Evolutionary conservation across 2,113 vertebrate genomes (phyloP).

Genomic region (Dendropsophus ebraccatus): DNA sequence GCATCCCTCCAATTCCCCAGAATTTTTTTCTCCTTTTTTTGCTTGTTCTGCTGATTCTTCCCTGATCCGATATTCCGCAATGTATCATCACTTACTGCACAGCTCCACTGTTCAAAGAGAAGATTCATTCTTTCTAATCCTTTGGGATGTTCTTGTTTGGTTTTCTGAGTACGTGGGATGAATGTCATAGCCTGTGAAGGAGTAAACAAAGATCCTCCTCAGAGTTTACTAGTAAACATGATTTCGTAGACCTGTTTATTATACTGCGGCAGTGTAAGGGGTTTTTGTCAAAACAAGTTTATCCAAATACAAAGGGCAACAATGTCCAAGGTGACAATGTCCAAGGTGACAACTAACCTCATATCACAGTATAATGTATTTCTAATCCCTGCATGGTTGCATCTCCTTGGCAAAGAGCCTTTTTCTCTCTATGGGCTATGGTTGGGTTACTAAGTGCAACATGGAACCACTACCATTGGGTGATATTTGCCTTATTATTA

Average conservation of each 20-base stretch:
- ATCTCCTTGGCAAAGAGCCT: neutral
- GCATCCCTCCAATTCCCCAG: neutral
- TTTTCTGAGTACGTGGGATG: neutral
- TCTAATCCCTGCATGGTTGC: neutral
- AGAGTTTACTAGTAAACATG: conserved; percentile 8
- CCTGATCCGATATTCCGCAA: neutral
- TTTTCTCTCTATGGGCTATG: no score
- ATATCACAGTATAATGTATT: no score
- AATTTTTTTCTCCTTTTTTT: neutral
- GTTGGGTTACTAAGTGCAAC: no score
- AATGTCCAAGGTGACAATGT: no score
- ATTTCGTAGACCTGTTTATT: neutral
- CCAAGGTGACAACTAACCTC: no score
- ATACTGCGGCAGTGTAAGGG: neutral
- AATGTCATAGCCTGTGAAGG: conserved; percentile 18
- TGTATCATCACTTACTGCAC: conserved; percentile 8
- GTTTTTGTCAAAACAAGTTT: neutral
- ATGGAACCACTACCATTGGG: no score
- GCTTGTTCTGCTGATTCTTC: neutral
- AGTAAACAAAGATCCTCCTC: conserved; percentile 21
- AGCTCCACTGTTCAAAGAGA: conserved; percentile 17
- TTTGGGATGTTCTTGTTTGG: conserved; percentile 14
- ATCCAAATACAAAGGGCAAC: neutral
- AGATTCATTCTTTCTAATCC: conserved; percentile 17
- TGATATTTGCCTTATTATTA: no score